These are phyloP conservation scores for Microtus pennsylvanicus DNA, from an alignment of 2,113 vertebrate species.

Conservation along the genomic window DNA sequence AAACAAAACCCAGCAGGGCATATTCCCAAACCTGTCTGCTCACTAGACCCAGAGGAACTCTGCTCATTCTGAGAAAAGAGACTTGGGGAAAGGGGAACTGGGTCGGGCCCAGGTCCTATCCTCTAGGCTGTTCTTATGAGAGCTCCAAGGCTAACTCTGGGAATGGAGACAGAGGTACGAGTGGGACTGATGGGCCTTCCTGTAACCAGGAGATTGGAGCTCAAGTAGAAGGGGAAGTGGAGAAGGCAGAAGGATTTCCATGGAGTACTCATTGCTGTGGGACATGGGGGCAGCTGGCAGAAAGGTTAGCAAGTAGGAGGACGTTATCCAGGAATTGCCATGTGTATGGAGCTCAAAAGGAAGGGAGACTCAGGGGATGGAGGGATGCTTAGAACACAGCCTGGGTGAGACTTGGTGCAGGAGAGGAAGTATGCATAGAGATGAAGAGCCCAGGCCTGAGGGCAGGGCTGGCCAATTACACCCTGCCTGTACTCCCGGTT, in stretches of 20 bases:
- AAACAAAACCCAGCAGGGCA: not conserved
- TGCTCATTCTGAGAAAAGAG: accelerated
- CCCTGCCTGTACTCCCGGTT: accelerated
- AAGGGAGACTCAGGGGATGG: too few species aligned
- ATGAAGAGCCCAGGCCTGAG: accelerated
- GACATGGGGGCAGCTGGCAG: too few species aligned
- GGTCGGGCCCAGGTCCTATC: accelerated
- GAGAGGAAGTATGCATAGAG: accelerated
- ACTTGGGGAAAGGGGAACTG: accelerated
- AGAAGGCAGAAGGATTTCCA: too few species aligned
- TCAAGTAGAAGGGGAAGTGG: too few species aligned
- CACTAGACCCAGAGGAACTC: accelerated
- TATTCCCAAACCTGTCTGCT: accelerated
- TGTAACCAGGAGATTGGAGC: too few species aligned
- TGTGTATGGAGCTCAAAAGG: not conserved
- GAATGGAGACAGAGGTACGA: too few species aligned
- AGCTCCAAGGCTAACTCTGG: accelerated
- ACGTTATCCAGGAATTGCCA: not conserved
- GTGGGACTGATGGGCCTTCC: accelerated
- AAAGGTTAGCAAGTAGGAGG: too few species aligned
- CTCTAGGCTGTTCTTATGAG: accelerated
- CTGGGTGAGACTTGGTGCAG: accelerated
- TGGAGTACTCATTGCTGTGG: not conserved
- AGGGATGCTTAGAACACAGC: not conserved
- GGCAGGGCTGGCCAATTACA: accelerated